Conservation (phyloP, 2,113 vertebrate species). For the Pomatorhinus ruficollis region DNA sequence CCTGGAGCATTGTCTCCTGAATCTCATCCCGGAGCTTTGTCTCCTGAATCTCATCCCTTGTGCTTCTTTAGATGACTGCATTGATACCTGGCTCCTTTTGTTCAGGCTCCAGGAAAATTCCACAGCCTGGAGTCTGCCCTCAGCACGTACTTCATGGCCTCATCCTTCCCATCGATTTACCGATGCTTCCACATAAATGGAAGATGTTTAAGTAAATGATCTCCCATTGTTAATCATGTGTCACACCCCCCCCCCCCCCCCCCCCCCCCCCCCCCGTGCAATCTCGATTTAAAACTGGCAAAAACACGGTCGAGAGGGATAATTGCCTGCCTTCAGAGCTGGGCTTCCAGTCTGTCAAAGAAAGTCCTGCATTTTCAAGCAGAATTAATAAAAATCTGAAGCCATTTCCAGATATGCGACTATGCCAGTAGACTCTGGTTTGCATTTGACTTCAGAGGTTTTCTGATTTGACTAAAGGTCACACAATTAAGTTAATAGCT, state of each 20-base stretch:
- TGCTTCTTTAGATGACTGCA: not conserved
- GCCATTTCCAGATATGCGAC: not conserved
- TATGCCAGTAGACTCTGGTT: not conserved
- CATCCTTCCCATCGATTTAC: not conserved
- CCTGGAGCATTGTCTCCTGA: not conserved
- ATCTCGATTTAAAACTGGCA: constrained; percentile 2
- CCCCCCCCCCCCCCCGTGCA: not conserved
- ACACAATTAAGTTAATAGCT: constrained; percentile 1
- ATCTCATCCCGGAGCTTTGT: not conserved
- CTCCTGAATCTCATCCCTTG: not conserved
- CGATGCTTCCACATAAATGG: not conserved
- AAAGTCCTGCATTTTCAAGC: not conserved
- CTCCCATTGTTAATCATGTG: constrained; percentile 37
- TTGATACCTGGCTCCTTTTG: constrained; percentile 21
- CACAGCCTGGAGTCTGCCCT: not conserved
- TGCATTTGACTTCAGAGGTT: not conserved
- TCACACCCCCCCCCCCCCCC: not conserved
- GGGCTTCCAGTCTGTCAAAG: not conserved
- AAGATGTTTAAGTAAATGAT: constrained; percentile 38
- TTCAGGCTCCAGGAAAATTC: constrained; percentile 4
- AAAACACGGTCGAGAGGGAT: not conserved
- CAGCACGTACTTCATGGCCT: not conserved
- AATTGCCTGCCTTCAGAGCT: not conserved
- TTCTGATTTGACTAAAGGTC: not conserved
- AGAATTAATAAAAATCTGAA: not conserved